phyloP scores from a whole-genome alignment of 2,888 invertebrate species.

The Gryllus longicercus region DNA sequence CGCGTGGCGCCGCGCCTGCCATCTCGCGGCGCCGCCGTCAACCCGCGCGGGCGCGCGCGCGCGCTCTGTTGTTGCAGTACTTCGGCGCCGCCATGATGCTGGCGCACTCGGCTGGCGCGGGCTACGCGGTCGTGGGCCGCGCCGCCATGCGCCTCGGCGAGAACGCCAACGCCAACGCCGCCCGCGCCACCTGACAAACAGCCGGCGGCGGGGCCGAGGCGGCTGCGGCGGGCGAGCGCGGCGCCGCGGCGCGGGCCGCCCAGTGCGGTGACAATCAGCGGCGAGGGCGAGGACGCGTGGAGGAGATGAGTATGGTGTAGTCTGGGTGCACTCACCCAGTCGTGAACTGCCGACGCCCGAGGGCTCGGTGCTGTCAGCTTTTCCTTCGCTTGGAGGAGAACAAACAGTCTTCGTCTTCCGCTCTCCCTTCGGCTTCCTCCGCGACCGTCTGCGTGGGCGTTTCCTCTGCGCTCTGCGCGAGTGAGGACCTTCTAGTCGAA shows the following conservation, averaged over 20 bases:
- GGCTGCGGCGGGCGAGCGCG: neutral
- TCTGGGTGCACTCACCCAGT: neutral
- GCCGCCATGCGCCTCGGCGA: slow-evolving; percentile 8
- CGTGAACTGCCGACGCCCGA: no score
- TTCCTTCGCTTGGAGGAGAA: no score
- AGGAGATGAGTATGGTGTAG: slow-evolving; percentile 6
- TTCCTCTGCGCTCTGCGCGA: no score
- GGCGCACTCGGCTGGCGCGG: slow-evolving; percentile 44
- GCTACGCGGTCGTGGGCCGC: neutral
- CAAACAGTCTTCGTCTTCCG: no score
- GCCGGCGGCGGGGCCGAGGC: neutral
- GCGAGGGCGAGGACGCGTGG: neutral
- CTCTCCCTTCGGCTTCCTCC: no score
- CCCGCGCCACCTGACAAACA: neutral
- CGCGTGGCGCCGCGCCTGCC: neutral
- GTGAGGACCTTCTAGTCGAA: no score
- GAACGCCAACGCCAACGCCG: neutral
- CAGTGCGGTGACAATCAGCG: neutral
- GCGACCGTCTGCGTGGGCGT: no score
- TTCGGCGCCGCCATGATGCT: slow-evolving; percentile 44
- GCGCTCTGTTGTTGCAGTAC: slow-evolving; percentile 23
- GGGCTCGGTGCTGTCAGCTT: no score
- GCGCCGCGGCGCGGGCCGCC: neutral
- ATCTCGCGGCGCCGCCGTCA: neutral
- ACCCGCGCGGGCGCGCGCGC: neutral